Percentiles rank a stretch among this genome's conserved stretches.
phyloP scores from a whole-genome alignment of 37 sponge, comb jelly and placozoan species.

The Axinella damicornis region DNA sequence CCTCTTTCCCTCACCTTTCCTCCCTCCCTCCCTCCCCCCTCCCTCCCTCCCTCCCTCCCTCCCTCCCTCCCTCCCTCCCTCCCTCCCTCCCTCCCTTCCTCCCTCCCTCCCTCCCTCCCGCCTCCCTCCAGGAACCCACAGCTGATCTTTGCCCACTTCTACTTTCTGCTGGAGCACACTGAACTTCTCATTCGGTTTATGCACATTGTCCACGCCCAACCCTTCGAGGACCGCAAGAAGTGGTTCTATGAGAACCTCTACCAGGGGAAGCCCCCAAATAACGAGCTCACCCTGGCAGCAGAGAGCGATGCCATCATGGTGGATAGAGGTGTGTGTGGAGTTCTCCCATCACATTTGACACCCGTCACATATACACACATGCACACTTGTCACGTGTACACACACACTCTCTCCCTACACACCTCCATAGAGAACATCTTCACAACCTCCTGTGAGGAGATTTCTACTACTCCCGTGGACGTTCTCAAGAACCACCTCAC shows the following conservation, averaged over 20 bases:
- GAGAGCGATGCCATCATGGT: constrained; percentile 61
- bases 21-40: constrained; percentile 19
- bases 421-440: constrained; percentile 84
- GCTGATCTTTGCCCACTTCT: constrained; percentile 91
- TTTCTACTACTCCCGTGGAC: constrained; percentile 30
- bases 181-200: constrained; percentile 79
- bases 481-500: constrained; percentile 59
- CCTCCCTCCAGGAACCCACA: constrained; percentile 67
- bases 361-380: too few relatives aligned
- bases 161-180: constrained; percentile 81
- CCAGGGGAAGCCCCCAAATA: constrained; percentile 46
- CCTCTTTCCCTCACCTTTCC: too few relatives aligned
- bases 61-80: not conserved
- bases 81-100: not conserved
- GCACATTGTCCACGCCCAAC: constrained; percentile 81
- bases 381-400: too few relatives aligned
- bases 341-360: not conserved
- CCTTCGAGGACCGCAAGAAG: constrained; percentile 86
- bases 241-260: constrained; percentile 99
- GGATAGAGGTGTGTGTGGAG: constrained; percentile 70
- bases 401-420: too few relatives aligned
- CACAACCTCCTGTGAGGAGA: constrained; percentile 68
- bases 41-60: not conserved
- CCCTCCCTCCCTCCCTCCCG: too few relatives aligned
- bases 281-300: constrained; percentile 34